Base-by-base conservation (phyloP, 2,797 vertebrate species). In the Oreochromis grahami region DNA sequence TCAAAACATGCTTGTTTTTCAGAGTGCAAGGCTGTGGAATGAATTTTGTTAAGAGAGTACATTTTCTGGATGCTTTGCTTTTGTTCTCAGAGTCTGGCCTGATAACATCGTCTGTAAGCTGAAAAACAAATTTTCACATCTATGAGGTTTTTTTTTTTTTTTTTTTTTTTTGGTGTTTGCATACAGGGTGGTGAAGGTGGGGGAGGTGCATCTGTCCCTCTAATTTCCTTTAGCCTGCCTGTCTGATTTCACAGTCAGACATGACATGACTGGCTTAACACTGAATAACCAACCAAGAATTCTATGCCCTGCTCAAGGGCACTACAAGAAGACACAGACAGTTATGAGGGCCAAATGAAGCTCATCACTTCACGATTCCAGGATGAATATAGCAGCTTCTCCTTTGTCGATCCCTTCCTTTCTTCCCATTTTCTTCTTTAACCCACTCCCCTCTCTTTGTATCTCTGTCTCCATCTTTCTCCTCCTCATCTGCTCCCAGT, bases 401-500 rank as follows among this genome's bases (percentile, higher is more conserved):
- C 78, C 19, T 45, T 68, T 1, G 2, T 43, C 19, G 5, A 10
- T 7, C 5, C 72, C 32, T n/a, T 29, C 17, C 2, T 12, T 19
- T 21, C 11, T 29, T 12, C 13, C 53, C 10, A 11, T 52, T 11
- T 45, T 24, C 21, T 19, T 51, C 53, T 29, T 14, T 4, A 52
- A 51, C 36, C 43, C 63, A 34, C 76, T 60, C 72, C 79, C 79
- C 81, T 82, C 53, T 82, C 53, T 74, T 13, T 70, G 21, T 32
- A 81, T 86, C 77, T 70, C 79, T 76, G 41, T 82, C 89, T 87
- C 48, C 86, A n/a, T 81, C 84, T 48, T 63, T 52, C 74, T 81
- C 81, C 78, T 88, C 90, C 84, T 90, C 92, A 15, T 88, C 86
- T 83, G 92, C 89, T 84, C 81, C 80, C 89, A 81, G 87, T 8